Base-by-base conservation (phyloP, 2,888 invertebrate species). In the Agrochola litura region DNA sequence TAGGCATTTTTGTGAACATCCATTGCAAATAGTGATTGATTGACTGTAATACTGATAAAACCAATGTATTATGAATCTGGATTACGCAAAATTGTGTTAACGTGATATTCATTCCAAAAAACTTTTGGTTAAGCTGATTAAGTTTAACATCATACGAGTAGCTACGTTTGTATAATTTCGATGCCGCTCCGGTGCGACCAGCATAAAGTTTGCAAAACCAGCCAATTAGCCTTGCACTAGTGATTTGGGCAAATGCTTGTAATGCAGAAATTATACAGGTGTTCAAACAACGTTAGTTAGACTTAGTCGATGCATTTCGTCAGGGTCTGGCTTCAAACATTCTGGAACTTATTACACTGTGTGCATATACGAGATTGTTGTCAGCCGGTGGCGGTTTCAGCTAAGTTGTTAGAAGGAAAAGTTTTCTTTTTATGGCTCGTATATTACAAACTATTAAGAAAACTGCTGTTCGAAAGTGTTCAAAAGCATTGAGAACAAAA, bases 241-340 rank as follows among this genome's bases (percentile, higher is more conserved):
- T 37, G 52, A 37, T 16, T 81, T 71, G 79, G 63, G 76, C 67
- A 22, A 81, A 81, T 83, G 67, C 73, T 83, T 79, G 80, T 79
- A 77, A 74, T 71, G 56, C 64, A 70, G 41, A 78, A 83, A 73
- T 82, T 78, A 79, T 72, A 37, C 72, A 56, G n/a, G 43, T 77
- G 73, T 77, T 75, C 60, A 68, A 73, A 46, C 52, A 63, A 81
- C 25, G 64, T 78, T 75, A 69, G 75, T 78, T 37, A 76, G 75
- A 46, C 37, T 58, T 22, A 73, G 60, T 71, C 30, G 63, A 41
- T 67, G 70, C 30, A 71, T 77, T 71, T 79, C 43, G 2, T n/a
- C 30, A 30, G 14, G 1, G 0, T 8, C 25, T 66, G 25, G 12
- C 30, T 37, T 67, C 67, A 37, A 52, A 67, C 22, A 37, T 67